Evolutionary conservation across 1,140 invertebrate genomes (phyloP), one percentile per base, ranked within the genome.

Genomic region (Nephila pilipes): DNA sequence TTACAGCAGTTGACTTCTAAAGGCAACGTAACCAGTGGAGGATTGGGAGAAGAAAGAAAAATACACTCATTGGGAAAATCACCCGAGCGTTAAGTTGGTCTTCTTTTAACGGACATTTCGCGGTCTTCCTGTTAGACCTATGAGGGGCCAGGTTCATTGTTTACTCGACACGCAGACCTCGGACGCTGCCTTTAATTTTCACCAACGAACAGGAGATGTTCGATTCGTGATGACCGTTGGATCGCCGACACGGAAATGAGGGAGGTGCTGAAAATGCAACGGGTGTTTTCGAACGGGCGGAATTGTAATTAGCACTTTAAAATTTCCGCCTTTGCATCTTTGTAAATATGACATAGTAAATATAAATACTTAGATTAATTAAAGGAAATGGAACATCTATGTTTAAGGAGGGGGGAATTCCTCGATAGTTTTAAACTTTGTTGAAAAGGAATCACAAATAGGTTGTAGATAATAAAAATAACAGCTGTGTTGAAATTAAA

Each of bases 21-120:
- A 85, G 29, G 3, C 54, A 60, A 29, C 6, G 2, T 58, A 12
- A 29, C 0, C 83, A 3, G 4, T 16, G 10, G 25, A n/a, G n/a
- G 38, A 0, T 46, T 46, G 3, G 58, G 22, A n/a, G n/a, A n/a
- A n/a, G 57, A 85, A 3, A 57, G 32, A 85, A 85, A 58, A 85
- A n/a, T 25, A 10, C 29, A 87, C 55, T 22, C 32, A 32, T 25
- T 20, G 63, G 25, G 55, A 46, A 46, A 46, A 25, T 79, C 88
- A 90, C 10, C 54, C 25, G 65, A 90, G 88, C 75, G 75, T 46
- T 58, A 90, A 90, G 88, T 90, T 81, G 65, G 75, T 80, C 88
- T 90, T 60, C 75, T 81, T 75, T 90, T 90, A 90, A 90, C 88
- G 88, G 88, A 81, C 69, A 60, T 90, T 81, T 80, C 75, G 12